Evolutionary conservation across 2,797 vertebrate species (phyloP).

Genomic region (Sebastes hubbsi): DNA sequence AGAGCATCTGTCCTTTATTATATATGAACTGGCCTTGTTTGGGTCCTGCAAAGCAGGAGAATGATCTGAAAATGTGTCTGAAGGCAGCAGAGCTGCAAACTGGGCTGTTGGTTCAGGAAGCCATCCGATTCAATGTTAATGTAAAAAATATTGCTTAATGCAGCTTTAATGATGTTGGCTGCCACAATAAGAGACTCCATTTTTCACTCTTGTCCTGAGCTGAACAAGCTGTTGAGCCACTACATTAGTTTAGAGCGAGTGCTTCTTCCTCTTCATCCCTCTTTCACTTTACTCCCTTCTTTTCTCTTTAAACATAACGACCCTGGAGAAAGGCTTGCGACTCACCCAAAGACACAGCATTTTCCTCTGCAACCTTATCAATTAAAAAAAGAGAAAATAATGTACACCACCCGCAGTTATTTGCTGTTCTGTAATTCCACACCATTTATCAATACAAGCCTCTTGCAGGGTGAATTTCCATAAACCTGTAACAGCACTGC

Average conservation of each 20-base stretch:
- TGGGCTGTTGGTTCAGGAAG: constrained; percentile 39
- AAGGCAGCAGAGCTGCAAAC: constrained; percentile 18
- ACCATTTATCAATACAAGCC: constrained; percentile 77
- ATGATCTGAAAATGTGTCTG: constrained; percentile 9
- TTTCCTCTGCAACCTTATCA: constrained; percentile 70
- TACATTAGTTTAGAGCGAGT: constrained; percentile 29
- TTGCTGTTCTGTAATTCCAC: constrained; percentile 79
- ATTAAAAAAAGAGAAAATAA: constrained; percentile 70
- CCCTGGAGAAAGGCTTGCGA: constrained; percentile 50
- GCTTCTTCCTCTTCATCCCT: constrained; percentile 21
- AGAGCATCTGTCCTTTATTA: constrained; percentile 11
- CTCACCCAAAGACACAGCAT: constrained; percentile 48
- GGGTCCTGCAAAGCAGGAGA: not conserved
- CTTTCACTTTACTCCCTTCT: constrained; percentile 36
- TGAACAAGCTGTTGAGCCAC: constrained; percentile 55
- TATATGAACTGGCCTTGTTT: not conserved
- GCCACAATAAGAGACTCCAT: constrained; percentile 57
- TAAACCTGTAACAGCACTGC: constrained; percentile 78
- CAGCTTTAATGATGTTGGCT: constrained; percentile 68
- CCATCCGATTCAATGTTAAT: constrained; percentile 52
- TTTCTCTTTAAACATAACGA: constrained; percentile 52
- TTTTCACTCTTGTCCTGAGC: constrained; percentile 58
- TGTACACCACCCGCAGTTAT: constrained; percentile 74
- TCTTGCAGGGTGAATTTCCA: constrained; percentile 74
- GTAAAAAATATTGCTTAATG: constrained; percentile 64